Conservation (phyloP, 2,113 vertebrate genomes). For the Myiagra hebetior region DNA sequence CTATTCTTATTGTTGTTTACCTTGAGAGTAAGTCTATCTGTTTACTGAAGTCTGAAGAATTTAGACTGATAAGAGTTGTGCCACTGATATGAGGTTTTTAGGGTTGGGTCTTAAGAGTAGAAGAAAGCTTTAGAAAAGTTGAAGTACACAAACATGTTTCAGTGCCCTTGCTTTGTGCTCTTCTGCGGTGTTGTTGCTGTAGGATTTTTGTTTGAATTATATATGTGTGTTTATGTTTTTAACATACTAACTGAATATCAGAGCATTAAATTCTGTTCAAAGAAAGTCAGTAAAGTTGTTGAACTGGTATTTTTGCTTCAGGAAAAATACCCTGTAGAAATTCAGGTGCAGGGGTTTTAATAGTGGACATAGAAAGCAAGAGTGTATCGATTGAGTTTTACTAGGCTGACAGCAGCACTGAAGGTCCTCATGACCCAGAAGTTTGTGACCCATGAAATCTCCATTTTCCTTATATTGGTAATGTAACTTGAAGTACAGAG, state of each 20-base stretch:
- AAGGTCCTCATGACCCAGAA: slow-evolving; percentile 60
- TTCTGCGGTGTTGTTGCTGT: rapidly evolving
- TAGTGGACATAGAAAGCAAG: background rate
- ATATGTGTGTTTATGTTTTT: background rate
- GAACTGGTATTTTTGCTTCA: background rate
- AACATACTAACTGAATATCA: background rate
- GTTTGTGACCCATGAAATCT: slow-evolving; percentile 68
- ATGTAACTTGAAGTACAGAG: slow-evolving; percentile 37
- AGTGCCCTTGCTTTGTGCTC: background rate
- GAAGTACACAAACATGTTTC: background rate
- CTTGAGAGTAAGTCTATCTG: background rate
- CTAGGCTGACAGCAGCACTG: slow-evolving; percentile 11
- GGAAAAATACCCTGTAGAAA: background rate
- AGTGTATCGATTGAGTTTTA: slow-evolving; percentile 33
- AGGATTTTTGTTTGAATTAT: background rate
- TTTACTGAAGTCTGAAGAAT: background rate
- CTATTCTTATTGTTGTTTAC: background rate
- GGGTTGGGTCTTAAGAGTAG: background rate
- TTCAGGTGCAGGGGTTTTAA: slow-evolving; percentile 6
- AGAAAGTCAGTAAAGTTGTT: background rate
- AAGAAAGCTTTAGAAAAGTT: background rate
- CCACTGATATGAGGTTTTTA: background rate
- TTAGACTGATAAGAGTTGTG: background rate
- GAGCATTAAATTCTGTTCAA: background rate
- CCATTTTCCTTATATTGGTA: slow-evolving; percentile 46